Evolutionary conservation across 2,113 vertebrate genomes (phyloP), one percentile per base, ranked within the genome.

Genomic region (Tor tambroides): DNA sequence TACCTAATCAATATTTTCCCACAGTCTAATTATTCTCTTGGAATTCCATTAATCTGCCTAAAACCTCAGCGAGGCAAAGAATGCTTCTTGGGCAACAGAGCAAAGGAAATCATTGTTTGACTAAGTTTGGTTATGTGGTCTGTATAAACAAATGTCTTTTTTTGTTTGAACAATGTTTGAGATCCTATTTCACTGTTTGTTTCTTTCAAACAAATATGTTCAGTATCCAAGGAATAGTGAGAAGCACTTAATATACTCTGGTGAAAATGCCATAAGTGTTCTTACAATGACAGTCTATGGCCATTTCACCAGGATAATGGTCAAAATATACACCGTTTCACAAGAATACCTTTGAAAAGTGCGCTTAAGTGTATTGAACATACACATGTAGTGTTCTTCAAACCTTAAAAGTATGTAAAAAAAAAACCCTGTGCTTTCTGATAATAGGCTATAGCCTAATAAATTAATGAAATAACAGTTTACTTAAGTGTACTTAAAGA

Each of bases 141-240:
- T 49, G 41, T 76, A 51, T 82, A 82, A 88, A 69, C 87, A 82
- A 76, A 80, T 75, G 8, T 32, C 0, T 26, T 54, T 15, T n/a
- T 41, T 41, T 10, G 9, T 9, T 43, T 43, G 41, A 43, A 54
- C 17, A 21, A 17, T 78, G 75, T 21, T 54, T 78, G 46, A 78
- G 46, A 54, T 78, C 17, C 32, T 12, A 32, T 78, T 78, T 78
- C 49, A 2, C 17, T 46, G 23, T 49, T 46, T 76, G 26, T 78
- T 78, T 54, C 28, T 32, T 54, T 56, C 1, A 30, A 78, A 28
- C 8, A 78, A 28, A 54, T 32, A 54, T 43, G 76, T 78, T 54
- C 17, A 69, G 17, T 5, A 15, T 32, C 54, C 43, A 76, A 78
- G 6, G 1, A 78, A 21, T 54, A 54, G 49, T 12, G 46, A 23